Percentiles rank a stretch among this genome's conserved stretches.
Conservation (phyloP, 2,888 invertebrate genomes). For the Pycnomerus fuliginosus region DNA sequence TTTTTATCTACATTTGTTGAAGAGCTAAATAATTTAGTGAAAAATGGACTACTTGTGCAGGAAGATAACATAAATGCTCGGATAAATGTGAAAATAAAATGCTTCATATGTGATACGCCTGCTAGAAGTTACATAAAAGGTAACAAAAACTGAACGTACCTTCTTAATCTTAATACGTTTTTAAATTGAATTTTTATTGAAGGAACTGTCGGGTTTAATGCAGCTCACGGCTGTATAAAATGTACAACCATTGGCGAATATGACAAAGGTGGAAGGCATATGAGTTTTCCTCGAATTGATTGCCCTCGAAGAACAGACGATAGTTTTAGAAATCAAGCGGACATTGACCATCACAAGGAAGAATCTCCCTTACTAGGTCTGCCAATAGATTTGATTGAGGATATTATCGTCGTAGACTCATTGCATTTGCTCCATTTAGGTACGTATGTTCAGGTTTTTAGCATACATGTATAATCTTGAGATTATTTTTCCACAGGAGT, state of each 20-base stretch:
- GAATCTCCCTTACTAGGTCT: not conserved
- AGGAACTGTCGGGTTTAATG: not conserved
- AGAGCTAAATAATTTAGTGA: not conserved
- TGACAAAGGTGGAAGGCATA: not conserved
- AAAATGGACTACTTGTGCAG: not conserved
- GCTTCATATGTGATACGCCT: not conserved
- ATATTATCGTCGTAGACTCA: not conserved
- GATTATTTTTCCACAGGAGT: no score
- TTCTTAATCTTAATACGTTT: not conserved
- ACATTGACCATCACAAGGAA: not conserved
- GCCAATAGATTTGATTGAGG: not conserved
- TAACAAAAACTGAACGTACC: not conserved
- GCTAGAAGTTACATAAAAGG: not conserved
- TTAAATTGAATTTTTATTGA: not conserved
- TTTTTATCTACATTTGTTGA: not conserved
- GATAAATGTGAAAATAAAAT: conserved; percentile 1
- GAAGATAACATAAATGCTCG: not conserved
- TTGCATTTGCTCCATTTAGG: not conserved
- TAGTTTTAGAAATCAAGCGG: not conserved
- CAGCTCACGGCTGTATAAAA: not conserved
- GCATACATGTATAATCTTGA: no score
- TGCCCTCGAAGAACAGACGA: not conserved
- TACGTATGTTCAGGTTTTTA: no score
- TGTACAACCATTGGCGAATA: not conserved
- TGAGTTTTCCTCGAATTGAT: not conserved